Conservation (phyloP, 2,888 invertebrate genomes). For the Digitonthophagus gazella region DNA sequence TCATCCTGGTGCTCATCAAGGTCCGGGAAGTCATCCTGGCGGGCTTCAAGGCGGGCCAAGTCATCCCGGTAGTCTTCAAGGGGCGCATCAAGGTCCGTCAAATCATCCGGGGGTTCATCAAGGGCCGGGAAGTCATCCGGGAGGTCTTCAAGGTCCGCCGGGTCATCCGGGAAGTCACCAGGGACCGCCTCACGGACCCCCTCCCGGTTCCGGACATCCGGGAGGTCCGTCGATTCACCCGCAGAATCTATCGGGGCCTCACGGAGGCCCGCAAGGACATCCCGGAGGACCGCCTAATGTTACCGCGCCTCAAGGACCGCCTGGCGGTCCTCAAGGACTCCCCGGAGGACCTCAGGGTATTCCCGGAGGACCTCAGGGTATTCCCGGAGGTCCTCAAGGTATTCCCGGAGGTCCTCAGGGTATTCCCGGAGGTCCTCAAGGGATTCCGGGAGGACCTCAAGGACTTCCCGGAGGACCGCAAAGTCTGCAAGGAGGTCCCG, state of each 20-base stretch:
- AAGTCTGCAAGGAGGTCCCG: neutral
- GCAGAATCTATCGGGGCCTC: neutral
- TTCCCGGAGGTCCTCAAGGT: slow-evolving; percentile 39
- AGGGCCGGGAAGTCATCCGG: neutral
- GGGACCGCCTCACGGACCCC: neutral
- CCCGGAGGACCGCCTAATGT: neutral
- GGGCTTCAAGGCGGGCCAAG: neutral
- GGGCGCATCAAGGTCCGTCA: neutral
- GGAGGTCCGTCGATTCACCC: neutral
- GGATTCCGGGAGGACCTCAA: slow-evolving; percentile 34
- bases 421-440: slow-evolving; percentile 38
- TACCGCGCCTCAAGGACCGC: neutral
- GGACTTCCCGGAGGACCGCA: no score
- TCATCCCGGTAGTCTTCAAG: neutral
- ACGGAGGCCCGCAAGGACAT: neutral
- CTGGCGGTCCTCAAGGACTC: neutral
- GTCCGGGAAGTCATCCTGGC: neutral
- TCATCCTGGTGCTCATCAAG: neutral
- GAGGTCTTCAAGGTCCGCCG: neutral
- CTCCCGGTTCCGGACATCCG: neutral
- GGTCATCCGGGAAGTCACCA: neutral
- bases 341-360: neutral
- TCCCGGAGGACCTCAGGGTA: slow-evolving; percentile 26
- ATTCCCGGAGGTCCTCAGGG: slow-evolving; percentile 33
- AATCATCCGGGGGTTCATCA: neutral